Base-by-base conservation (phyloP, 2,888 invertebrate species). In the Thera britannica region DNA sequence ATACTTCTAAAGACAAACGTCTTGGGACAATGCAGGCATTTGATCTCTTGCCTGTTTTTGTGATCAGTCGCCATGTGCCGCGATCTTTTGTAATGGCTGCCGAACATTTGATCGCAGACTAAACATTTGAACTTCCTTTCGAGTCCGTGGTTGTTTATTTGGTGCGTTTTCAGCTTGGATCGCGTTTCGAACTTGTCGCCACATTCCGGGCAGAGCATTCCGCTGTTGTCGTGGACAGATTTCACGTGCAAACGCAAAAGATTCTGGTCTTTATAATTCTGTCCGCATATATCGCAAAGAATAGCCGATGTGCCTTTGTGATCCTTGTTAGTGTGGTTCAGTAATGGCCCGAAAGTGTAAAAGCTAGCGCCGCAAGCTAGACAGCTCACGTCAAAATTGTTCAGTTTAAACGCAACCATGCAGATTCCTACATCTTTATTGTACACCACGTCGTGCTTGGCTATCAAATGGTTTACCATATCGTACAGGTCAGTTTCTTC, bases 71-170 rank as follows among this genome's bases (percentile, higher is more conserved):
- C 90, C 93, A 93, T 93, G 57, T 93, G 93, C 11, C 87, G 72
- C 0, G 90, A 92, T 2, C 92, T 74, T 61, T 88, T 90, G 65
- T 91, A 91, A 59, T 90, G 89, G n/a, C 89, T 90, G 41, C 85
- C 84, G 58, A 94, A 94, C 0, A 77, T 86, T 48, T 85, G 79
- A 0, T 90, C 73, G 59, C 94, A 94, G 0, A 90, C 83, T 2
- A 90, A 78, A 71, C 95, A 95, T 62, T 92, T 93, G 74, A 90
- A 94, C 44, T 92, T 94, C 70, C 92, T 94, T 46, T 94, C 93
- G 9, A 89, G 64, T 51, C 89, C 87, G n/a, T 92, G 92, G 7
- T 83, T 83, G 52, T 90, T 88, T 44, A 88, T 89, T 72, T 89
- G 89, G 73, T 95, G 95, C 0, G 91, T 94, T 58, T 88, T 90